Evolutionary conservation across 30 jellyfish, hydroid and myxozoan genomes (phyloP).

Genomic region (Cassiopea xamachana): DNA sequence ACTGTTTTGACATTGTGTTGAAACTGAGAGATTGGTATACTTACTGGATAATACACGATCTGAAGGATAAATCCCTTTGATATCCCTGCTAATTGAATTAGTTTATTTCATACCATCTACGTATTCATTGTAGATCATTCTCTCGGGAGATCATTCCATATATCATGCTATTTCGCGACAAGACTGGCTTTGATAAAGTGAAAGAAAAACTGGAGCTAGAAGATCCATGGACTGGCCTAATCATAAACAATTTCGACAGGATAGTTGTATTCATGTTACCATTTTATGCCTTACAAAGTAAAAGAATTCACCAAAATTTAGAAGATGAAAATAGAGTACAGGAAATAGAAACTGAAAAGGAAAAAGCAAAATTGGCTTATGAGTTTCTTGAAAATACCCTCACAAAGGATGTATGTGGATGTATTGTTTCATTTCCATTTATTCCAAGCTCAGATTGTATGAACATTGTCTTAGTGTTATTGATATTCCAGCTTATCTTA

Average conservation of each 20-base stretch:
- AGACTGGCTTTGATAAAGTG: slow-evolving; percentile 44
- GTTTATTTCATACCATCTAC: no score
- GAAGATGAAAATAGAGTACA: slow-evolving; percentile 26
- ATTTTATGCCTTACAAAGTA: slow-evolving; percentile 58
- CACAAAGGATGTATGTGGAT: slow-evolving; percentile 44
- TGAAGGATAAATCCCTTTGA: background rate
- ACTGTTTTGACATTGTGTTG: no score
- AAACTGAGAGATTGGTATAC: no score
- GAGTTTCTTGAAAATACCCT: slow-evolving; percentile 68
- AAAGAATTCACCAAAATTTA: slow-evolving; percentile 5
- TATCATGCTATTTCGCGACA: slow-evolving; percentile 53
- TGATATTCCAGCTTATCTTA: no score
- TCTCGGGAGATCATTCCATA: slow-evolving; percentile 61
- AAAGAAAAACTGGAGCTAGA: slow-evolving; percentile 40
- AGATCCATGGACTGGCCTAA: slow-evolving; percentile 56
- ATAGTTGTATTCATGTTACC: slow-evolving; percentile 53
- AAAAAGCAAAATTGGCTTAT: slow-evolving; percentile 56
- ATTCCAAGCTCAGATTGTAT: no score
- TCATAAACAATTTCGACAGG: slow-evolving; percentile 56
- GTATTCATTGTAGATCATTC: background rate
- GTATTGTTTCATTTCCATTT: background rate
- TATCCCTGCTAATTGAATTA: background rate
- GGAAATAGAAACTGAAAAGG: slow-evolving; percentile 40
- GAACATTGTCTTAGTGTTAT: background rate
- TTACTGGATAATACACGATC: no score